These are phyloP conservation scores for Brachionus calyciflorus DNA, from an alignment of 1,140 invertebrate genomes.

Conservation along the genomic window DNA sequence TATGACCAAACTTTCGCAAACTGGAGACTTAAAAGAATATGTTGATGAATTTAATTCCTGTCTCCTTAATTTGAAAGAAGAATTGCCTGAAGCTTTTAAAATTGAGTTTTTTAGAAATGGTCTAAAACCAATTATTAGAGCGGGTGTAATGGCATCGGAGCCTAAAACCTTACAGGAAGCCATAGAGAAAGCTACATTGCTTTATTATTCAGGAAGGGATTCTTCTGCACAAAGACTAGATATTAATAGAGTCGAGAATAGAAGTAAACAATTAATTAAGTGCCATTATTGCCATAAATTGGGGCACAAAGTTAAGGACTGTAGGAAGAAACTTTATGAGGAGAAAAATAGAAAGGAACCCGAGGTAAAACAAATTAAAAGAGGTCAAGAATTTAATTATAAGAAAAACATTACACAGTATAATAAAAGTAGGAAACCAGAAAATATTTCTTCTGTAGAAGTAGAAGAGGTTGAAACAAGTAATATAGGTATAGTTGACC, in stretches of 20 bases:
- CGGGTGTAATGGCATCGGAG: no score
- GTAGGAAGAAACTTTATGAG: neutral
- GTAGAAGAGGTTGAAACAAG: neutral
- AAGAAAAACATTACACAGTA: neutral
- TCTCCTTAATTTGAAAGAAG: conserved; percentile 26
- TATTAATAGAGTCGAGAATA: no score
- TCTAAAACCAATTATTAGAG: conserved; percentile 23
- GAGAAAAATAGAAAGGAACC: conserved; percentile 22
- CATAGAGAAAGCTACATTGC: no score
- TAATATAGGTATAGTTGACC: neutral
- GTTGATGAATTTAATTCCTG: conserved; percentile 29
- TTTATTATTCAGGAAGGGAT: no score
- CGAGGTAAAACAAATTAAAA: no score
- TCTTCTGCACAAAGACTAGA: no score
- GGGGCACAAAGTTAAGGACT: conserved; percentile 12
- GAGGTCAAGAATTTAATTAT: neutral
- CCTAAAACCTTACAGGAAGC: no score
- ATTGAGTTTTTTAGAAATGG: conserved; percentile 14
- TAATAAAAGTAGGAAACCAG: neutral
- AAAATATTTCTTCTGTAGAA: conserved; percentile 8
- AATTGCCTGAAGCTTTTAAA: conserved; percentile 32
- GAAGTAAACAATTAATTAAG: no score
- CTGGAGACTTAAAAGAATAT: no score
- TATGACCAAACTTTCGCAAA: no score
- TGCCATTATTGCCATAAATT: no score